Evolutionary conservation across 2,888 invertebrate genomes (phyloP), one percentile per base, ranked within the genome.

Genomic region (Sarcophaga rosellei): DNA sequence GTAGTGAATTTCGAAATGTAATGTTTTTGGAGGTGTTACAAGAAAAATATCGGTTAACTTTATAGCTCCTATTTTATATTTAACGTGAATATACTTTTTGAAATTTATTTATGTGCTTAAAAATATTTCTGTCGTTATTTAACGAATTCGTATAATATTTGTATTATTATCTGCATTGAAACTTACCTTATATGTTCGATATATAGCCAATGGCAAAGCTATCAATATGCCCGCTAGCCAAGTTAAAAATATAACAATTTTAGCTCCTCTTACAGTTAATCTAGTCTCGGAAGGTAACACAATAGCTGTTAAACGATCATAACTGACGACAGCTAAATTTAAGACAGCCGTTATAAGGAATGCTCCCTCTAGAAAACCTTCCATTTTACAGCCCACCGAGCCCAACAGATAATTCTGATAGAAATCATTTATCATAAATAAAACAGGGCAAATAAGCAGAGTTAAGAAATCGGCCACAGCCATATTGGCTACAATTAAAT

Each of bases 281-380:
- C 96, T 95, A 0, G 96, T 95, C 88, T 96, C 96, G 89, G 95
- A 94, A 0, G 97, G 96, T 81, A 96, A 92, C 0, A 96, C 96
- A 62, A 98, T 97, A 10, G 97, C 97, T 4, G 97, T 96, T 35
- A 98, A 94, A 23, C 98, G 95, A 91, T 98, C 97, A 90, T 97
- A 97, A 73, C 97, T 97, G 0, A 98, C 96, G 25, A 96, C 94
- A 57, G 96, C 95, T 82, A 98, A 94, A 81, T 96, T 97, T 85
- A 96, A 95, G 0, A 97, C 96, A 68, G 96, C 96, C 3, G 97
- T 95, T 74, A 98, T 93, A 2, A 97, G 94, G 74, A 97, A 94
- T 0, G 96, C 94, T 66, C 96, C 97, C 94, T 97, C 96, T 57
- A 96, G 90, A 89, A 96, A 96, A 2, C 96, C 97, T 92, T 97